Evolutionary conservation across 2,888 invertebrate genomes (phyloP).

Genomic region (Labia minor): DNA sequence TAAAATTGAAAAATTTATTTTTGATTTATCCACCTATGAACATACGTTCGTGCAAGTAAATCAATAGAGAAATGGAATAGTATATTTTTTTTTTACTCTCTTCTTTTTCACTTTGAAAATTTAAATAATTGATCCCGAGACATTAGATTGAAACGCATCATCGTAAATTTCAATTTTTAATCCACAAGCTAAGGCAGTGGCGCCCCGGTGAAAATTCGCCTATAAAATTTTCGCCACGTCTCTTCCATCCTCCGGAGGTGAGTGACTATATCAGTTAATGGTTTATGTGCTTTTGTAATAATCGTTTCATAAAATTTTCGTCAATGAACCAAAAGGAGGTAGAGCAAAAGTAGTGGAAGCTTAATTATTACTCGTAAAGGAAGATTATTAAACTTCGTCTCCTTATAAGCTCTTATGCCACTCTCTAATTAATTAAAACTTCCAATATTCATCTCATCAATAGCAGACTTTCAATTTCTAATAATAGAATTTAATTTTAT

Average conservation of each 20-base stretch:
- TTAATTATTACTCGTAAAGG: conserved; percentile 7
- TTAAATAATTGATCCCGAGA: background rate
- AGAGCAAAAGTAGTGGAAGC: background rate
- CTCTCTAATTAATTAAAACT: background rate
- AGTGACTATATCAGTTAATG: background rate
- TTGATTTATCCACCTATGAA: background rate
- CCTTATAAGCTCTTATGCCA: background rate
- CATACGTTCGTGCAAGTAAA: background rate
- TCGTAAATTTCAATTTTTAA: conserved; percentile 13
- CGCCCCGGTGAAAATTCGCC: background rate
- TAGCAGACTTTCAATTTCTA: no score
- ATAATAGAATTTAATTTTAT: no score
- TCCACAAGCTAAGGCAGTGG: background rate
- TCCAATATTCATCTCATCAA: background rate
- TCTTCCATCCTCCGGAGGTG: background rate
- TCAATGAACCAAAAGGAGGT: background rate
- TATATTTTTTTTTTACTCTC: no score
- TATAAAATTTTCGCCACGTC: background rate
- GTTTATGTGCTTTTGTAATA: conserved; percentile 7
- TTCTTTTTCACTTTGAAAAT: conserved; percentile 5
- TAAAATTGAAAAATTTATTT: conserved; percentile 4
- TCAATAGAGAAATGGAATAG: background rate
- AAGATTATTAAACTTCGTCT: conserved; percentile 3
- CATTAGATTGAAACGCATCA: background rate
- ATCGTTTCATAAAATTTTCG: background rate